A percentile compares a stretch with the other conserved stretches of the same genome.
phyloP scores from a whole-genome alignment of 2,888 invertebrate genomes.

The Erebia palarica region DNA sequence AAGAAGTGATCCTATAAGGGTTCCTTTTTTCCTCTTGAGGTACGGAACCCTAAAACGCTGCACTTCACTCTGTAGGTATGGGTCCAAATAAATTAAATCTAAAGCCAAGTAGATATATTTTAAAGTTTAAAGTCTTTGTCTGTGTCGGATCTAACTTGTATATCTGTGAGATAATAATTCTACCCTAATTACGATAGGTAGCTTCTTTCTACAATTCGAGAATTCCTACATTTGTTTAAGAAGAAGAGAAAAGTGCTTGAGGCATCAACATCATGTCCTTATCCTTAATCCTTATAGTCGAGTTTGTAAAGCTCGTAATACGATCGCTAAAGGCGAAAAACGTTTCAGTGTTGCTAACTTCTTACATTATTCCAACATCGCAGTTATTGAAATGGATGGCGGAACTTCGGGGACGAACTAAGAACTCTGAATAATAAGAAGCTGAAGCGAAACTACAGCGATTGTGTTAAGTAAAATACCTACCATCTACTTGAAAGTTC shows the following conservation, averaged over 20 bases:
- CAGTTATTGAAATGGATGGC: conserved; percentile 67
- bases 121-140: too few species aligned
- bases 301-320: conserved; percentile 44
- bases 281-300: conserved; percentile 41
- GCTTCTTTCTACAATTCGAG: too few species aligned
- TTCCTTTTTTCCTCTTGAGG: too few species aligned
- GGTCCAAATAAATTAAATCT: too few species aligned
- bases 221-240: background rate
- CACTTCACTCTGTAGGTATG: too few species aligned
- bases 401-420: conserved; percentile 63
- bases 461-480: conserved; percentile 66
- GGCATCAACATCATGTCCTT: conserved; percentile 24
- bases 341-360: conserved; percentile 54
- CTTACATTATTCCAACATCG: conserved; percentile 57
- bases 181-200: too few species aligned
- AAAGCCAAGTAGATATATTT: too few species aligned
- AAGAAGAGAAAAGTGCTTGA: background rate
- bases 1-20: too few species aligned
- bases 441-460: conserved; percentile 57
- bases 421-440: conserved; percentile 68
- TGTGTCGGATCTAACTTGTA: too few species aligned
- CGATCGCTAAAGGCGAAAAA: conserved; percentile 45
- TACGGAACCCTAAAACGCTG: too few species aligned
- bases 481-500: conserved; percentile 42
- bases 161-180: too few species aligned